These are phyloP conservation scores for Lycorma delicatula DNA, from an alignment of 1,140 invertebrate genomes.

Conservation along the genomic window DNA sequence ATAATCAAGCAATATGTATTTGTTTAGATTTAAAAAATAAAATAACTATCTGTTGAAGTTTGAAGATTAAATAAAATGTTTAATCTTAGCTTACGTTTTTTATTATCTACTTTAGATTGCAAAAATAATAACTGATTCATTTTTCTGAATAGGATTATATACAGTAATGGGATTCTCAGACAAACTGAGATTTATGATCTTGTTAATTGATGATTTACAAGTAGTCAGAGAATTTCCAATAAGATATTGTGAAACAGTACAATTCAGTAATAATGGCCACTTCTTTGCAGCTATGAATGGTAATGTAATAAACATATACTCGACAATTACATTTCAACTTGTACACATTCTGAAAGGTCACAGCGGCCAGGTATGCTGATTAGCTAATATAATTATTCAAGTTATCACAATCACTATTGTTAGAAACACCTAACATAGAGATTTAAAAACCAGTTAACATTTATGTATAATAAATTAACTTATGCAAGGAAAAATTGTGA, in stretches of 20 bases:
- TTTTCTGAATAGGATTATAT: slow-evolving; percentile 56
- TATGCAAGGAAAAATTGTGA: no score
- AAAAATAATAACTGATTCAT: not conserved
- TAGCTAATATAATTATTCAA: no score
- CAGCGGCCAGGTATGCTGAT: slow-evolving; percentile 61
- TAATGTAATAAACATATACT: slow-evolving; percentile 70
- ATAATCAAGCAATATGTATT: no score
- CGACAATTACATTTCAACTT: slow-evolving; percentile 60
- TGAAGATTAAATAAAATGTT: not conserved
- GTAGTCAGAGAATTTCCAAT: slow-evolving; percentile 65
- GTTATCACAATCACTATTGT: no score
- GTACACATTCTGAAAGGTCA: slow-evolving; percentile 69
- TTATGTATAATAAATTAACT: no score
- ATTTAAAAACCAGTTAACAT: no score
- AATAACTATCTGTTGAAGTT: no score
- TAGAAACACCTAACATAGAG: no score
- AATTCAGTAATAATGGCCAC: slow-evolving; percentile 72
- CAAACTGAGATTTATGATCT: slow-evolving; percentile 74
- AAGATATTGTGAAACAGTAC: slow-evolving; percentile 55
- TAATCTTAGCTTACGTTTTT: no score
- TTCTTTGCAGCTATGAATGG: slow-evolving; percentile 71
- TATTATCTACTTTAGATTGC: no score
- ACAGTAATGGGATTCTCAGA: slow-evolving; percentile 84
- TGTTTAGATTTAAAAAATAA: no score
- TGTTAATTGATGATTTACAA: slow-evolving; percentile 80